Base-by-base conservation (phyloP, 1,140 invertebrate genomes). In the Musca vetustissima region DNA sequence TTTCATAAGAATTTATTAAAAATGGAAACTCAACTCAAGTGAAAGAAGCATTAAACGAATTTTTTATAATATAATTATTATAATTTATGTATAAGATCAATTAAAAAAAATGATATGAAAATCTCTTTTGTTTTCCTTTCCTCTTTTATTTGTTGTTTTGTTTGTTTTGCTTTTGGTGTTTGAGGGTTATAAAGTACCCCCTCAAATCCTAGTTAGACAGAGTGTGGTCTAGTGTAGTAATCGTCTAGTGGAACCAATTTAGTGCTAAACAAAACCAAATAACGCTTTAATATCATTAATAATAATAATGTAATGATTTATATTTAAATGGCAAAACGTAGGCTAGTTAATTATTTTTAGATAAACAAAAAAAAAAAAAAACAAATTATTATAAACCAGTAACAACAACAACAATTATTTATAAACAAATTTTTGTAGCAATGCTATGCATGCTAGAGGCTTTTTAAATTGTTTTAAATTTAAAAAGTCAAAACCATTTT, bases 391-490 rank as follows among this genome's bases (percentile, higher is more conserved):
- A 49, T 19, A 55, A 9, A 21, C 21, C 19, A 55, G 3, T 13
- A 28, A 55, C 17, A 55, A 14, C 48, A 49, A 19, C 6, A 4
- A 52, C 49, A 52, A 15, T 14, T 49, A 49, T 15, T 1, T n/a
- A n/a, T n/a, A 57, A 14, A 57, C 22, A 57, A 57, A n/a, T n/a
- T n/a, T 11, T 28, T 28, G 57, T 32, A 32, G 15, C 19, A 59
- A 59, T 19, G 17, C 17, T 19, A 52, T 52, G 21, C 25, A 57
- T 57, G 28, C 13, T 28, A 3, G 32, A 57, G 55, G 9, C 55
- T 59, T 28, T 61, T 66, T 66, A 66, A 66, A 66, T 66, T 66
- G 64, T 66, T 66, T 66, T 66, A 66, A 66, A 66, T 66, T 66
- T 66, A 66, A 50, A 66, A 66, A 24, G 36, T 11, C 36, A 43